These are phyloP conservation scores for Anableps anableps DNA, from an alignment of 2,797 vertebrate genomes.

Conservation along the genomic window DNA sequence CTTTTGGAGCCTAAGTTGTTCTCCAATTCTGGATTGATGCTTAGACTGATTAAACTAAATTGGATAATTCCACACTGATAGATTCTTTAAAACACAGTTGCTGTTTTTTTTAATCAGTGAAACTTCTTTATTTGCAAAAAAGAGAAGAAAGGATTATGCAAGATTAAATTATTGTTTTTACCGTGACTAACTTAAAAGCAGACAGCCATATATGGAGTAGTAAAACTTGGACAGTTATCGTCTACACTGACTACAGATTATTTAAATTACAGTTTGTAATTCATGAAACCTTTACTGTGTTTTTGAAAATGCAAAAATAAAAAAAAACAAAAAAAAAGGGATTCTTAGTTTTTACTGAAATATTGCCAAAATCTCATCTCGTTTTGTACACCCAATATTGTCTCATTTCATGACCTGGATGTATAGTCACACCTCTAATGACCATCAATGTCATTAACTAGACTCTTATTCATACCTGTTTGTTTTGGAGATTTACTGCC, in stretches of 20 bases:
- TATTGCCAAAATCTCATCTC: background rate
- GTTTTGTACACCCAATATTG: background rate
- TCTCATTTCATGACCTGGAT: background rate
- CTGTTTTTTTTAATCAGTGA: too few species aligned
- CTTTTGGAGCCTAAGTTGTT: too few species aligned
- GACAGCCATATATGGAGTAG: background rate
- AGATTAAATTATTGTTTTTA: background rate
- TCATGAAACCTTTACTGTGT: background rate
- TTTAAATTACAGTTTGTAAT: background rate
- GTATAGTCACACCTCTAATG: background rate
- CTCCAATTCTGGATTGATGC: too few species aligned
- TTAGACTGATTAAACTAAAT: too few species aligned
- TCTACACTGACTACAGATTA: background rate
- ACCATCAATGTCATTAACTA: background rate
- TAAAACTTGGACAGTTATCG: background rate
- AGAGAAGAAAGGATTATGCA: background rate
- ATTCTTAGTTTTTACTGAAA: background rate
- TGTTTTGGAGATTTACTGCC: constrained; percentile 5
- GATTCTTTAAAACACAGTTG: too few species aligned
- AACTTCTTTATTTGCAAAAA: too few species aligned
- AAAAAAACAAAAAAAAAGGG: background rate
- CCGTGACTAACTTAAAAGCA: background rate
- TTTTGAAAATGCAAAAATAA: background rate
- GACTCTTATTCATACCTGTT: background rate
- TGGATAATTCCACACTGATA: too few species aligned